Evolutionary conservation across 2,113 vertebrate genomes (phyloP), one percentile per base, ranked within the genome.

Genomic region (Psettodes erumei): DNA sequence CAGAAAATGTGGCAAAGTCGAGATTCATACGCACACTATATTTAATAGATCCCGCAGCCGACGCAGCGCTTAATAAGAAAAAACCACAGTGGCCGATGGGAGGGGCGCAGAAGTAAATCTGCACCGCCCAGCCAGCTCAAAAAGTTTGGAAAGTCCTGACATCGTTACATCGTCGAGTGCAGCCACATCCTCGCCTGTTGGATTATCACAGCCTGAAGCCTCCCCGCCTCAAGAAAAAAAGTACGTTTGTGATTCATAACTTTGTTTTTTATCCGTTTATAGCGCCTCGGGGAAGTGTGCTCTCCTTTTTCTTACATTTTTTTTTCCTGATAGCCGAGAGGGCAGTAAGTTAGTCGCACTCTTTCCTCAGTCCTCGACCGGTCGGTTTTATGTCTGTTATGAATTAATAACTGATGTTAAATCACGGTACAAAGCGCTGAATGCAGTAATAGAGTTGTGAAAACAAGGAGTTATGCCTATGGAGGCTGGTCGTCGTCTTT

Each of bases 111-210:
- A 80, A 83, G 76, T 74, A 28, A 53, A 30, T 12, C 35, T 42
- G 83, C 78, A 25, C 86, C 90, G 82, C 82, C 84, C 89, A 78
- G 69, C 32, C 75, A 6, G 77, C 75, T 51, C 76, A 83, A 68
- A 89, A 91, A 89, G 15, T 91, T 92, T 73, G 58, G 69, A 86
- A 83, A 90, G 71, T 88, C 82, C 81, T 54, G 59, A 58, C 50
- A 54, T 25, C 51, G 60, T 70, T 59, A 67, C 62, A 56, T 13
- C 37, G 74, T 69, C 66, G 75, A 78, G 48, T 18, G 59, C 71
- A 62, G 60, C 45, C 65, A 61, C 83, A 64, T 83, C 79, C 42
- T 61, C 58, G 10, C 43, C 42, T 23, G 71, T n/a, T 89, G 89
- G 90, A 92, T 87, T 93, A 90, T 37, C 86, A 68, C 58, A 11